A percentile compares a stretch with the other conserved stretches of the same genome.
These are phyloP conservation scores for Macrostomum cliftonense DNA, from an alignment of 2,888 invertebrate genomes.

Conservation along the genomic window DNA sequence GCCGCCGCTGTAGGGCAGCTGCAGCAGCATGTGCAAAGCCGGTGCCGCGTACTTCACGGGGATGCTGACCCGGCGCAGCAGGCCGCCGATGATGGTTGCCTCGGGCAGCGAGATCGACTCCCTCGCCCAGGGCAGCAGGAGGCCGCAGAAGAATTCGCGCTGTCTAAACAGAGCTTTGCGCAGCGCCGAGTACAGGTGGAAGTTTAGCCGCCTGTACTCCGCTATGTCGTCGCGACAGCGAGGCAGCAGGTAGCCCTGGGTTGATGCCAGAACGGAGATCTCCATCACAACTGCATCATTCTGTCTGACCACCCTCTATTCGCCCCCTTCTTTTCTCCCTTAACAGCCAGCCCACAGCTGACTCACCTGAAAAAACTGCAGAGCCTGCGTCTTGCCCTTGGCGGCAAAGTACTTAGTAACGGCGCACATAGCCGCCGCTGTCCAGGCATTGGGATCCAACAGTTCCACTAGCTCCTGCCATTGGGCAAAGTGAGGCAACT, in stretches of 20 bases:
- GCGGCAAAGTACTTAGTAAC: constrained; percentile 89
- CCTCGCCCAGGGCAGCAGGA: constrained; percentile 45
- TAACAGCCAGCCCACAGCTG: too few species aligned
- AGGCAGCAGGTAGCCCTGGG: constrained; percentile 50
- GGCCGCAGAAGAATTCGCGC: constrained; percentile 87
- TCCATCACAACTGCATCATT: too few species aligned
- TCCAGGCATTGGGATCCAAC: constrained; percentile 76
- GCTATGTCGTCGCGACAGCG: constrained; percentile 73
- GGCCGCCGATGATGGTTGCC: constrained; percentile 79
- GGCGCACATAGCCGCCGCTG: constrained; percentile 89
- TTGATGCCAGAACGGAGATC: too few species aligned
- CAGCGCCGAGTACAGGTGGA: constrained; percentile 72
- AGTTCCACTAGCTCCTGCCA: constrained; percentile 60
- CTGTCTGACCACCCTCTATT: too few species aligned
- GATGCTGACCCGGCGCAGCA: constrained; percentile 70
- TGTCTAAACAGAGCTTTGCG: constrained; percentile 84
- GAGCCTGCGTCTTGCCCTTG: constrained; percentile 39
- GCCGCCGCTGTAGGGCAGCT: constrained; percentile 65
- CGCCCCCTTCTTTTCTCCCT: too few species aligned
- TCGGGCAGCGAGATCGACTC: constrained; percentile 49
- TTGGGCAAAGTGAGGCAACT: constrained; percentile 69
- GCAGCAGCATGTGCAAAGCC: constrained; percentile 49
- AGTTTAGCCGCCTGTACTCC: constrained; percentile 81
- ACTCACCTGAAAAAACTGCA: background rate
- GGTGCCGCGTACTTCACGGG: constrained; percentile 86